A percentile compares a stretch with the other conserved stretches of the same genome.
Evolutionary conservation across 2,888 invertebrate species (phyloP).

Genomic region (Eledona agricola): DNA sequence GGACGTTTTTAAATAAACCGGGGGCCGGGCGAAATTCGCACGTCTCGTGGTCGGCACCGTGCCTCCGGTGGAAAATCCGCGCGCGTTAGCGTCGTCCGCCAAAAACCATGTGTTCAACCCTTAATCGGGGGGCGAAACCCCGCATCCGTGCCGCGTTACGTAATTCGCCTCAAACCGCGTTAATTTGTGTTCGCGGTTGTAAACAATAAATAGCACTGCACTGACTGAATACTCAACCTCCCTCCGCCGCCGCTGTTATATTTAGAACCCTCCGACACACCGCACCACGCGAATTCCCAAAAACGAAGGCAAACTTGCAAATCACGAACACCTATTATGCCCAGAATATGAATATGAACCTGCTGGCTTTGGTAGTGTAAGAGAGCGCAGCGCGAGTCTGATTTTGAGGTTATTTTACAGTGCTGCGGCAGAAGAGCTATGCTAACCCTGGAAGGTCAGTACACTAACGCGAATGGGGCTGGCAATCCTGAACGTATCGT

Average conservation of each 20-base stretch:
- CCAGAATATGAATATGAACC: constrained; percentile 38
- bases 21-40: neutral
- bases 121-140: neutral
- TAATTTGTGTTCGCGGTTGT: constrained; percentile 9
- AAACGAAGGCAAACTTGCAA: constrained; percentile 11
- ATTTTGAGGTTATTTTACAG: constrained; percentile 54
- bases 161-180: neutral
- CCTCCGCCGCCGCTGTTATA: constrained; percentile 22
- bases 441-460: constrained; percentile 72
- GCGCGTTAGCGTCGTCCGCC: neutral
- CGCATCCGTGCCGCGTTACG: neutral
- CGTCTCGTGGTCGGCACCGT: neutral
- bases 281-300: constrained; percentile 16
- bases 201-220: constrained; percentile 23
- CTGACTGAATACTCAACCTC: constrained; percentile 21
- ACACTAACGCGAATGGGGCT: constrained; percentile 70
- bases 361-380: constrained; percentile 40
- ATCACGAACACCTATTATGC: constrained; percentile 16
- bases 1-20: neutral
- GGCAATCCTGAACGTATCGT: constrained; percentile 76
- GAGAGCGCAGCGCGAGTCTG: constrained; percentile 1
- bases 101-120: constrained; percentile 21
- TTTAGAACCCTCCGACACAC: constrained; percentile 26
- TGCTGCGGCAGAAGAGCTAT: constrained; percentile 73
- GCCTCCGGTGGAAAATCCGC: neutral